Percentiles rank a stretch among this genome's conserved stretches.
Evolutionary conservation across 2,113 vertebrate genomes (phyloP).

Genomic region (crab-eating macaque (Macaca fascicularis)): DNA sequence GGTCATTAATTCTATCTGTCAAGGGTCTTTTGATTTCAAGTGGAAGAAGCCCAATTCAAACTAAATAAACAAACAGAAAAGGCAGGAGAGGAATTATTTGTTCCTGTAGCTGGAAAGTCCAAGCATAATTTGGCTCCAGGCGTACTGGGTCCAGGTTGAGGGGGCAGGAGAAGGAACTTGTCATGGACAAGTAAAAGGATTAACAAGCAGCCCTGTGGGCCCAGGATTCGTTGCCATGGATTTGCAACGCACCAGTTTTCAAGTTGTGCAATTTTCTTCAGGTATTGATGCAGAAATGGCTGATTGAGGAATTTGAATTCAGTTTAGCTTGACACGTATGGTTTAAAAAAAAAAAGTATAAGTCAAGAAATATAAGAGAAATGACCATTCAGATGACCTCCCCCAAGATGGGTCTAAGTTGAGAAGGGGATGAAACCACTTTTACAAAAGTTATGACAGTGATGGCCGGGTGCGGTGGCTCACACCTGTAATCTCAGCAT

Average conservation of each 20-base stretch:
- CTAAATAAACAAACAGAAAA: conserved; percentile 16
- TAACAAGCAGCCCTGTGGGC: not conserved
- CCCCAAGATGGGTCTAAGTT: not conserved
- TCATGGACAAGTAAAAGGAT: not conserved
- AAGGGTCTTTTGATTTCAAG: conserved; percentile 20
- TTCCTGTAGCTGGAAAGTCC: not conserved
- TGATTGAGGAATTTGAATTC: not conserved
- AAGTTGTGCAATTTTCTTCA: not conserved
- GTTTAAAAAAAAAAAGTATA: not conserved
- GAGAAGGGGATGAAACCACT: not conserved
- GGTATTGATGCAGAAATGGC: not conserved
- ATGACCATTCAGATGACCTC: not conserved
- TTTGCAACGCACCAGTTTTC: not conserved
- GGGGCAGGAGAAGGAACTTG: not conserved
- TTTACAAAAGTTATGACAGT: too few relatives aligned
- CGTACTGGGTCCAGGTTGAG: not conserved
- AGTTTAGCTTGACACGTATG: not conserved
- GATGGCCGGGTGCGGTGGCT: too few relatives aligned
- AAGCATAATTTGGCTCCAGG: not conserved
- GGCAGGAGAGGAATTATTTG: not conserved
- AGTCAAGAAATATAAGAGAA: not conserved
- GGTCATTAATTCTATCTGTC: not conserved
- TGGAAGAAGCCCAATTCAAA: not conserved
- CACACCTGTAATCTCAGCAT: too few relatives aligned
- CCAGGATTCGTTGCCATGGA: not conserved